Conservation (phyloP, 2,113 vertebrate genomes). For the Pteruthius melanotis region DNA sequence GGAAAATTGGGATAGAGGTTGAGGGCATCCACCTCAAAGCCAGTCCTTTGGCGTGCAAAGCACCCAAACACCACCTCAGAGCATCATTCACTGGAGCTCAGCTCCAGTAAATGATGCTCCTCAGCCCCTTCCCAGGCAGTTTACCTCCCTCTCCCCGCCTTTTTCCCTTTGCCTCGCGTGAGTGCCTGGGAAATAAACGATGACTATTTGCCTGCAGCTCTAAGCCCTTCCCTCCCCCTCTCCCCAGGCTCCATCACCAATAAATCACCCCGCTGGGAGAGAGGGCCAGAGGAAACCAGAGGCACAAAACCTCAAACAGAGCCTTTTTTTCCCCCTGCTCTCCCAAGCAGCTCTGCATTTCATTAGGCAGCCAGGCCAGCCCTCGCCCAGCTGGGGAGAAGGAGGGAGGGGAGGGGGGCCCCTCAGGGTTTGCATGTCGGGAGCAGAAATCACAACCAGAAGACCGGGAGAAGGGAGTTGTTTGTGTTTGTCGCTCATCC, state of each 20-base stretch:
- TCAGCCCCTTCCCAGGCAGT: neutral
- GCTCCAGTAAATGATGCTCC: neutral
- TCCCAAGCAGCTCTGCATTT: constrained; percentile 62
- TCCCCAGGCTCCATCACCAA: neutral
- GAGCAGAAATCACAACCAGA: constrained; percentile 41
- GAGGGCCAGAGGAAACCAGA: constrained; percentile 35
- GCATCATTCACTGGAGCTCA: no score
- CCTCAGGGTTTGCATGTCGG: neutral
- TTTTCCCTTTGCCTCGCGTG: neutral
- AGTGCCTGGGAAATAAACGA: neutral
- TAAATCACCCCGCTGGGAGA: constrained; percentile 44
- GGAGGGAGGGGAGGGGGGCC: neutral
- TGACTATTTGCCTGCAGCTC: neutral
- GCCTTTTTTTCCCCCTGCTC: neutral
- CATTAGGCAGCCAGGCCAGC: constrained; percentile 39
- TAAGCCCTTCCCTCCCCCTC: neutral
- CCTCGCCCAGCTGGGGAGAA: neutral
- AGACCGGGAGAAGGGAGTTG: neutral
- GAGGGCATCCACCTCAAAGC: neutral
- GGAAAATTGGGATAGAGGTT: neutral
- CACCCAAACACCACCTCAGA: accelerated
- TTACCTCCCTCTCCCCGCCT: neutral
- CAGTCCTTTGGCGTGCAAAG: neutral
- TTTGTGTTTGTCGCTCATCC: neutral
- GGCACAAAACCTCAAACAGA: constrained; percentile 45